Conservation (phyloP, 1,140 invertebrate genomes). For the Macrobrachium rosenbergii region DNA sequence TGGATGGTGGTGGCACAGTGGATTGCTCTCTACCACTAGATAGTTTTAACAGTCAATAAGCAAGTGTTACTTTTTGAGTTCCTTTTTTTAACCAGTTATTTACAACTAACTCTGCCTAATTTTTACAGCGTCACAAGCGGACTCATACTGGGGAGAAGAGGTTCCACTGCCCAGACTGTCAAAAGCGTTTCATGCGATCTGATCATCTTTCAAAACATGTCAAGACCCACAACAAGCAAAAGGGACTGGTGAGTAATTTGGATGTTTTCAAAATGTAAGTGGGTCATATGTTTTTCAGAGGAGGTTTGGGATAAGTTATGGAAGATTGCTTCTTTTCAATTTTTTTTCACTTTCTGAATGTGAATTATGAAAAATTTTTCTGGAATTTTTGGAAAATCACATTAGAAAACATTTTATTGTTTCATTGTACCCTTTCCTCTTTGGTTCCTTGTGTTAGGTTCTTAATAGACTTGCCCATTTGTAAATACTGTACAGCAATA, state of each 20-base stretch:
- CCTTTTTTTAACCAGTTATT: too few relatives aligned
- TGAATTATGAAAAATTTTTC: background rate
- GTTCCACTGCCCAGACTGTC: slow-evolving; percentile 87
- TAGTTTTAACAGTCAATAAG: too few relatives aligned
- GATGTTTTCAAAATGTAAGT: slow-evolving; percentile 56
- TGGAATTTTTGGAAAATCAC: background rate
- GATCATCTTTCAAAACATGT: slow-evolving; percentile 86
- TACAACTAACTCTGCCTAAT: background rate
- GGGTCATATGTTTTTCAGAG: slow-evolving; percentile 6
- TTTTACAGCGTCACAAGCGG: slow-evolving; percentile 65
- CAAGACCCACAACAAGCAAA: slow-evolving; percentile 78
- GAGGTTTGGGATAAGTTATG: slow-evolving; percentile 43
- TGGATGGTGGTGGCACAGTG: too few relatives aligned
- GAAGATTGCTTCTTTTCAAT: slow-evolving; percentile 34
- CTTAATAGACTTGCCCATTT: background rate
- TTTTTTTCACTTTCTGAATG: background rate
- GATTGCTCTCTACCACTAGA: too few relatives aligned
- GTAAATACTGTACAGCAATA: too few relatives aligned
- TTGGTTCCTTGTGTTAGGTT: background rate
- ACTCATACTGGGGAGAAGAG: slow-evolving; percentile 85
- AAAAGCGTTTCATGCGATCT: slow-evolving; percentile 87
- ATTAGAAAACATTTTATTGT: background rate
- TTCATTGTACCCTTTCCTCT: background rate
- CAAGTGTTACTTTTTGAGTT: too few relatives aligned
- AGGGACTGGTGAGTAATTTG: slow-evolving; percentile 61